Conservation (phyloP, 2,888 invertebrate genomes). For the Philonicus albiceps region DNA sequence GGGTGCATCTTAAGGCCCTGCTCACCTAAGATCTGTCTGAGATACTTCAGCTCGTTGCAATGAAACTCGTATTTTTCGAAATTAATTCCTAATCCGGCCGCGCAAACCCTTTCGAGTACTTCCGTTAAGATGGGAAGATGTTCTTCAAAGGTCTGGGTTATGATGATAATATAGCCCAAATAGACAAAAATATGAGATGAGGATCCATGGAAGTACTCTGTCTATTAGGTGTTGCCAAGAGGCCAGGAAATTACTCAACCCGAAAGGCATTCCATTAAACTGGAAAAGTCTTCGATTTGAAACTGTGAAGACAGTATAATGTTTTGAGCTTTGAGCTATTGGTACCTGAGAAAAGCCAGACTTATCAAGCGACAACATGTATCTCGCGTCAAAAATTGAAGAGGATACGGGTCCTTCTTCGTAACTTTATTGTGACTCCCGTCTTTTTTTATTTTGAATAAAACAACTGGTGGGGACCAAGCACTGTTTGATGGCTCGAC, state of each 20-base stretch:
- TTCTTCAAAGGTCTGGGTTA: background rate
- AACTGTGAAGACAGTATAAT: background rate
- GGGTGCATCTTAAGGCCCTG: background rate
- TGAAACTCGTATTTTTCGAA: background rate
- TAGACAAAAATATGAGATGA: background rate
- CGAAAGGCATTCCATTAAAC: background rate
- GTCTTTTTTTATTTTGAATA: no score
- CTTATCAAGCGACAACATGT: background rate
- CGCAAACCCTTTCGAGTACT: background rate
- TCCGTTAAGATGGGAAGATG: background rate
- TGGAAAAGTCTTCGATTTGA: background rate
- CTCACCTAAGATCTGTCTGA: background rate
- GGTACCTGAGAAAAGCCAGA: background rate
- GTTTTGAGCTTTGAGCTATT: background rate
- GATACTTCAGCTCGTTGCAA: background rate
- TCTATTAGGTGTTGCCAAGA: background rate
- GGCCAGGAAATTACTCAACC: background rate
- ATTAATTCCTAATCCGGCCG: background rate
- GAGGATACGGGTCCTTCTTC: no score
- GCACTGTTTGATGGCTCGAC: no score
- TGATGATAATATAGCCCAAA: background rate
- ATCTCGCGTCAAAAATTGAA: background rate
- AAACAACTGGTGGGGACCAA: no score
- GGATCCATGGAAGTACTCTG: background rate
- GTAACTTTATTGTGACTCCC: no score